Evolutionary conservation across 2,888 invertebrate genomes (phyloP).

Genomic region (Habrosyne pyritoides): DNA sequence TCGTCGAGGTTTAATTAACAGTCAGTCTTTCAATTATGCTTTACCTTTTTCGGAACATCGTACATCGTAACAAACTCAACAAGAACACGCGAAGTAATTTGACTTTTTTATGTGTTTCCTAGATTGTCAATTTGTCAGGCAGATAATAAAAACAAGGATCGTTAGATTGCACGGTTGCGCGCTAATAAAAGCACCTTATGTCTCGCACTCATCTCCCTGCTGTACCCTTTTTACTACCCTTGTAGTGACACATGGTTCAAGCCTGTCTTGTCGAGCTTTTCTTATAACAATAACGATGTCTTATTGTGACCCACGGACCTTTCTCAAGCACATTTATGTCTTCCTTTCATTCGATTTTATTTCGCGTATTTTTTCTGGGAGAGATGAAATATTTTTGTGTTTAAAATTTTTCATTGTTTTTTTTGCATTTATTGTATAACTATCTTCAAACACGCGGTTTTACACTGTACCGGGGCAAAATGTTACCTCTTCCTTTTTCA

Average conservation of each 20-base stretch:
- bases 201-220: background rate
- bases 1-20: too few relatives aligned
- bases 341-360: background rate
- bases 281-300: slow-evolving; percentile 8
- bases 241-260: background rate
- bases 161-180: slow-evolving; percentile 3
- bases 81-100: background rate
- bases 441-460: too few relatives aligned
- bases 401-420: too few relatives aligned
- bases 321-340: background rate
- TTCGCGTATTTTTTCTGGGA: background rate
- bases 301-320: slow-evolving; percentile 4
- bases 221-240: slow-evolving; percentile 6
- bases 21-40: too few relatives aligned
- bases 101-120: background rate
- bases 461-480: too few relatives aligned
- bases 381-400: background rate
- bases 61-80: background rate
- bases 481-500: too few relatives aligned
- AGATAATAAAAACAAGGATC: slow-evolving; percentile 8
- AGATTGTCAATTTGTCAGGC: slow-evolving; percentile 7
- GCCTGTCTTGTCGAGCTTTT: background rate
- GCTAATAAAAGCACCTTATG: slow-evolving; percentile 4
- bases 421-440: too few relatives aligned
- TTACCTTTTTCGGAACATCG: background rate